Conservation (phyloP, 2,113 vertebrate genomes). For the Thamnophis sirtalis region DNA sequence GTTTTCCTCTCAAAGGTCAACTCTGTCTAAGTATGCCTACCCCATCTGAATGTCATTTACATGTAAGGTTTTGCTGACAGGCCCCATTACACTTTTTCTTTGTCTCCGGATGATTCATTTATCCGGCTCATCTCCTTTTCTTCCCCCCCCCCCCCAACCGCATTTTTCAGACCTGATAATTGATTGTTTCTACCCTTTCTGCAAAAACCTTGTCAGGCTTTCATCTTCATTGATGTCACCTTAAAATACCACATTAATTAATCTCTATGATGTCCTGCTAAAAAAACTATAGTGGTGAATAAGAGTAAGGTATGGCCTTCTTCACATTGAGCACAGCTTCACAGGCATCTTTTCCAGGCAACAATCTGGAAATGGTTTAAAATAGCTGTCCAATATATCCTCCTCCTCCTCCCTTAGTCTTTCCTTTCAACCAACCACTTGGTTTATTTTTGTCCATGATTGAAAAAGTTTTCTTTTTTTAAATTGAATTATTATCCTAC, state of each 20-base stretch:
- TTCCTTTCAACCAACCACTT: neutral
- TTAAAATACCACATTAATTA: constrained; percentile 1
- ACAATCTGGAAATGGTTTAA: neutral
- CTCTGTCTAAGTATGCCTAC: neutral
- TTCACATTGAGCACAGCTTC: neutral
- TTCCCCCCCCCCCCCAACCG: neutral
- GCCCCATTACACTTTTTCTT: neutral
- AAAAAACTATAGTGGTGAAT: neutral
- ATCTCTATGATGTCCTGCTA: neutral
- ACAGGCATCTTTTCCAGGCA: neutral
- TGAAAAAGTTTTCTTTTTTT: neutral
- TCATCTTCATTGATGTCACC: constrained; percentile 4
- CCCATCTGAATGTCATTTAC: neutral
- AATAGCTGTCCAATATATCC: neutral
- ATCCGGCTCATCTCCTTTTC: neutral
- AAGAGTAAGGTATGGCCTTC: neutral
- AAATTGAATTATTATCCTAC: neutral
- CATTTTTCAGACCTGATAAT: neutral
- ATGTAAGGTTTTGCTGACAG: neutral
- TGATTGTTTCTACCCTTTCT: neutral
- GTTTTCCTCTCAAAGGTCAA: neutral
- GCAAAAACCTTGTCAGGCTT: neutral
- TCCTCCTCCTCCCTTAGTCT: neutral
- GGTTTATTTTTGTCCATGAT: neutral
- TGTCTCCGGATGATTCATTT: neutral